A percentile compares a stretch with the other conserved stretches of the same genome.
These are phyloP conservation scores for Protonibea diacanthus DNA, from an alignment of 2,797 vertebrate species.

Conservation along the genomic window DNA sequence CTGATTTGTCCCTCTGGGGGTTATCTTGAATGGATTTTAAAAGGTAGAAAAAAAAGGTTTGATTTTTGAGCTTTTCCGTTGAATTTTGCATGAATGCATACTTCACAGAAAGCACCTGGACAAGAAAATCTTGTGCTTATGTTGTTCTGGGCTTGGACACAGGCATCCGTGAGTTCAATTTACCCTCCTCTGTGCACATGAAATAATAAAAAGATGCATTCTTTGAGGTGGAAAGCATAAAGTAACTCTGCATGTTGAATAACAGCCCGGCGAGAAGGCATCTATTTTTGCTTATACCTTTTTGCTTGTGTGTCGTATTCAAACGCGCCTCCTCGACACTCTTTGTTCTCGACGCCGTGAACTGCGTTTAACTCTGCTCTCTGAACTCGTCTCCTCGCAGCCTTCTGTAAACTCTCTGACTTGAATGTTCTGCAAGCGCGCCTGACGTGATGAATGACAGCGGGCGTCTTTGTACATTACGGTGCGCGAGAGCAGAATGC, in stretches of 20 bases:
- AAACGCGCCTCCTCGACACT: neutral
- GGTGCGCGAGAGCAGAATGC: slow-evolving; percentile 1
- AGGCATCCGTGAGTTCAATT: slow-evolving; percentile 36
- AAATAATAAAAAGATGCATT: slow-evolving; percentile 71
- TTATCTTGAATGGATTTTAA: neutral
- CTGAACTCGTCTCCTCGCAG: slow-evolving; percentile 24
- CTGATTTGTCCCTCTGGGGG: slow-evolving; percentile 3
- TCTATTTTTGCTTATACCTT: slow-evolving; percentile 53
- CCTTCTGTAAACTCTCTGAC: slow-evolving; percentile 21
- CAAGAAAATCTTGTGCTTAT: slow-evolving; percentile 14
- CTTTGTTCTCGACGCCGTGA: slow-evolving; percentile 39
- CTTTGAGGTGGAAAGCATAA: slow-evolving; percentile 68
- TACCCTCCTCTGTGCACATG: slow-evolving; percentile 39
- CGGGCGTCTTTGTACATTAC: slow-evolving; percentile 3
- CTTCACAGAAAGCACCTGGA: slow-evolving; percentile 29
- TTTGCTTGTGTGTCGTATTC: slow-evolving; percentile 23
- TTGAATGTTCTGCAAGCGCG: slow-evolving; percentile 32
- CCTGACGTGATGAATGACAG: slow-evolving; percentile 25
- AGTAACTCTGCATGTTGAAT: slow-evolving; percentile 71
- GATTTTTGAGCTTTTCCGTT: neutral
- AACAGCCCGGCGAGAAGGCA: slow-evolving; percentile 27
- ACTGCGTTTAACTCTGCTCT: slow-evolving; percentile 35
- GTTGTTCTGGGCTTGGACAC: slow-evolving; percentile 34
- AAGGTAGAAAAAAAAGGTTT: neutral
- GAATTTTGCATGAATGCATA: slow-evolving; percentile 2